A percentile compares a stretch with the other conserved stretches of the same genome.
Evolutionary conservation across 2,797 vertebrate species (phyloP).

Genomic region (Chanos chanos): DNA sequence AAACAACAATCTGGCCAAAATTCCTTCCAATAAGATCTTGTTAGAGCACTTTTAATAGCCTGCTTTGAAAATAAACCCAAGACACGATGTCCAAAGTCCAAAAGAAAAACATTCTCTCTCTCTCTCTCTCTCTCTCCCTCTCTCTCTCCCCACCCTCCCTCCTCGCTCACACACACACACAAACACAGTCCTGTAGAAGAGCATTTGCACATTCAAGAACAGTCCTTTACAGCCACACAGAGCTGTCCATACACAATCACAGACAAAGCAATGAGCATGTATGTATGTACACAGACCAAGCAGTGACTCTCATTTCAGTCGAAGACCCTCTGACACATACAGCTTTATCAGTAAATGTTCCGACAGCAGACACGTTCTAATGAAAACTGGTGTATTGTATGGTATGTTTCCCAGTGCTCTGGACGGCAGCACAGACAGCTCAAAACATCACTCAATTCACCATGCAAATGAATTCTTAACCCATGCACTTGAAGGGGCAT

Average conservation of each 20-base stretch:
- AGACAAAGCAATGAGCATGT: too few relatives aligned
- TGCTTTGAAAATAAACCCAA: conserved; percentile 61
- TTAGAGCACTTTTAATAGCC: conserved; percentile 70
- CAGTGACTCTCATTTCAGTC: too few relatives aligned
- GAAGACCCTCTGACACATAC: too few relatives aligned
- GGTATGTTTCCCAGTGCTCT: too few relatives aligned
- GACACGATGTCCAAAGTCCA: conserved; percentile 51
- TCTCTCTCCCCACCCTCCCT: conserved; percentile 36
- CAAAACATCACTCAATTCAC: too few relatives aligned
- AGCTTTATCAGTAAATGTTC: too few relatives aligned
- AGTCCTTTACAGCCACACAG: neutral
- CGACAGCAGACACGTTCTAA: too few relatives aligned
- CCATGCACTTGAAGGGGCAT: too few relatives aligned
- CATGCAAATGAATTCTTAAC: too few relatives aligned
- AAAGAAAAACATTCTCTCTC: conserved; percentile 53
- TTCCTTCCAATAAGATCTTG: conserved; percentile 54
- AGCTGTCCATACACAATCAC: neutral
- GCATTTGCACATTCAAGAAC: neutral
- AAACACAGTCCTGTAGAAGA: neutral
- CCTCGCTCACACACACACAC: conserved; percentile 3
- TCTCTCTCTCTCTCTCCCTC: conserved; percentile 30
- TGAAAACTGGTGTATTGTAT: too few relatives aligned
- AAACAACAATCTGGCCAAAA: conserved; percentile 52
- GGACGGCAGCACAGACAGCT: too few relatives aligned
- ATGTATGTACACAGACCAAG: too few relatives aligned